phyloP scores from a whole-genome alignment of 2,888 invertebrate genomes.

The Myathropa florea region DNA sequence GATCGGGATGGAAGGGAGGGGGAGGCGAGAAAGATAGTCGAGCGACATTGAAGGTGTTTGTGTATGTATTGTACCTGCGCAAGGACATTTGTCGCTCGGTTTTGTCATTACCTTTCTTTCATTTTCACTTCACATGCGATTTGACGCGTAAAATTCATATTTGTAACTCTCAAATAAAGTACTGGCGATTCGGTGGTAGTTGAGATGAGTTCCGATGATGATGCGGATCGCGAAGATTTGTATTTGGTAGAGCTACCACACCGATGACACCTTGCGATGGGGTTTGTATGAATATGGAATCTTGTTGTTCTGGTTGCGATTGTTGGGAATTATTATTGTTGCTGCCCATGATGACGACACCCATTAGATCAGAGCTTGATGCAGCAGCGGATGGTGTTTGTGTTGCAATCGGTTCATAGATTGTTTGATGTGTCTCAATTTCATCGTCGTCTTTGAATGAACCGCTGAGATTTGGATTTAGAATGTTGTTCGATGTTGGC shows the following conservation, averaged over 20 bases:
- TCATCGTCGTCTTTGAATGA: slow-evolving; percentile 78
- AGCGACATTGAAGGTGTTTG: neutral
- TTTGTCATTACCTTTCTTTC: neutral
- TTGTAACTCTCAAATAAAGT: slow-evolving; percentile 72
- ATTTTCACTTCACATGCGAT: neutral
- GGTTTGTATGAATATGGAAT: slow-evolving; percentile 78
- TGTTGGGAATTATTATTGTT: slow-evolving; percentile 25
- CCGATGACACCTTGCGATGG: slow-evolving; percentile 79
- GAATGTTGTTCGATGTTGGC: slow-evolving; percentile 78
- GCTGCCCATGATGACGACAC: slow-evolving; percentile 35
- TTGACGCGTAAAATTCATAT: neutral
- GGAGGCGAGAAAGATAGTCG: slow-evolving; percentile 6
- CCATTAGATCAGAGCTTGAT: slow-evolving; percentile 45
- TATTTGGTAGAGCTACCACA: slow-evolving; percentile 78
- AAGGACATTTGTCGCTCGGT: neutral
- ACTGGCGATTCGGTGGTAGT: slow-evolving; percentile 69
- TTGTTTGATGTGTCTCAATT: slow-evolving; percentile 76
- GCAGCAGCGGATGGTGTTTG: slow-evolving; percentile 70
- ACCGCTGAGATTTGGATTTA: slow-evolving; percentile 81
- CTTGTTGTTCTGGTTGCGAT: slow-evolving; percentile 41
- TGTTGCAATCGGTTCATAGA: slow-evolving; percentile 78
- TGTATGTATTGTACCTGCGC: neutral
- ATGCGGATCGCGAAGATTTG: slow-evolving; percentile 50
- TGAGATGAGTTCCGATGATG: slow-evolving; percentile 31
- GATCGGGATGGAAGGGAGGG: slow-evolving; percentile 32